Conservation (phyloP, 2,797 vertebrate genomes). For the Lacerta agilis region DNA sequence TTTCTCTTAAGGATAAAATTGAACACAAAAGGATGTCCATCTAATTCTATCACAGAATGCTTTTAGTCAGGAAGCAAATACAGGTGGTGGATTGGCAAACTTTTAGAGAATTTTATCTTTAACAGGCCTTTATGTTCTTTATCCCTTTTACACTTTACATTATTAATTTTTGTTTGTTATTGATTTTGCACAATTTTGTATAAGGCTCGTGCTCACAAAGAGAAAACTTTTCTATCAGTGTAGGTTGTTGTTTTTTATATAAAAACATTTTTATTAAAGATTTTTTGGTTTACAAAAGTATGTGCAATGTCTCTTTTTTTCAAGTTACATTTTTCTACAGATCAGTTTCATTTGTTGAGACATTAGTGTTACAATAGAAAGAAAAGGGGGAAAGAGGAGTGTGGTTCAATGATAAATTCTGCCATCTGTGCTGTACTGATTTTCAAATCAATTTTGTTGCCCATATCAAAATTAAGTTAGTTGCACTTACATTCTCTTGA, state of each 20-base stretch:
- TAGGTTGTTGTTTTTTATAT: no score
- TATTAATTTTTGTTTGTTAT: background rate
- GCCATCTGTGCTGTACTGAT: background rate
- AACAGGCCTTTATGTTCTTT: background rate
- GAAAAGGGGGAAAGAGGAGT: no score
- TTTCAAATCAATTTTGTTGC: background rate
- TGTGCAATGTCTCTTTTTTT: no score
- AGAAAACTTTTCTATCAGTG: background rate
- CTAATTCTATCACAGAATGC: background rate
- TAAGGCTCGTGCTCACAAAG: background rate
- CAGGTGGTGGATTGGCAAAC: no score
- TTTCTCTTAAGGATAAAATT: background rate
- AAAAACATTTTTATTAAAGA: no score
- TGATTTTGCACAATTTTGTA: background rate
- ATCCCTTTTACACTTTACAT: background rate
- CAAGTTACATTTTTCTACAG: no score
- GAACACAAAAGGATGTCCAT: background rate
- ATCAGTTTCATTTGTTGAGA: no score
- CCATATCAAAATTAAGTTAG: background rate
- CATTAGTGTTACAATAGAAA: no score
- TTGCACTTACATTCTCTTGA: background rate
- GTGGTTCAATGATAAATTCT: background rate
- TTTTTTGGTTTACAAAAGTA: no score
- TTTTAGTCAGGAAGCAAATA: background rate
- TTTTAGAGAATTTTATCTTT: background rate